phyloP scores from a whole-genome alignment of 2,797 vertebrate species.

The Cichlasoma orientale region DNA sequence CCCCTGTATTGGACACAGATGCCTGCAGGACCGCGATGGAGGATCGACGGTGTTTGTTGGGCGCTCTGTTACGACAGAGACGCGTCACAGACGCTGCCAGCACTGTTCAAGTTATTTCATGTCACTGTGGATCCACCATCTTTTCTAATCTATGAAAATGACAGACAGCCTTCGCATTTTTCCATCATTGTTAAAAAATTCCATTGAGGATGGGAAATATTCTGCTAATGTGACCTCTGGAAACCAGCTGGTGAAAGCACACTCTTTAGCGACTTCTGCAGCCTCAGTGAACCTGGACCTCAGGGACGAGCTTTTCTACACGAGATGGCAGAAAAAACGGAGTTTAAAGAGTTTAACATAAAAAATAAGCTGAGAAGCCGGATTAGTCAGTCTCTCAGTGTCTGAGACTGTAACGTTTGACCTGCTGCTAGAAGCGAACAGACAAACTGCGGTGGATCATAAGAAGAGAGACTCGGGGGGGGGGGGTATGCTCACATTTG shows the following conservation, averaged over 20 bases:
- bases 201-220: not conserved
- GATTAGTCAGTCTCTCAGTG: not conserved
- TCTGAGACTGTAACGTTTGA: not conserved
- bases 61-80: not conserved
- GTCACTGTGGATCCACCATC: too few relatives aligned
- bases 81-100: not conserved
- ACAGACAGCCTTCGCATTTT: not conserved
- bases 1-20: accelerated
- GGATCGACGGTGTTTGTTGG: not conserved
- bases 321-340: too few relatives aligned
- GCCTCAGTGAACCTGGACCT: not conserved
- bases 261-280: accelerated
- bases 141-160: not conserved
- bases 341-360: not conserved
- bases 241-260: accelerated
- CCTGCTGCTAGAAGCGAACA: not conserved
- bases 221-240: not conserved
- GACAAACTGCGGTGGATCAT: not conserved
- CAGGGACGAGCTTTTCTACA: not conserved
- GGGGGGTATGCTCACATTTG: too few relatives aligned
- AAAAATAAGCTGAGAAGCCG: not conserved
- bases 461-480: not conserved
- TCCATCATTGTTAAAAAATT: not conserved
- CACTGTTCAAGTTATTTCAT: too few relatives aligned
- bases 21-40: not conserved